Percentiles rank a stretch among this genome's conserved stretches.
phyloP scores from a whole-genome alignment of 2,888 invertebrate genomes.

The Monoplex corrugatus region DNA sequence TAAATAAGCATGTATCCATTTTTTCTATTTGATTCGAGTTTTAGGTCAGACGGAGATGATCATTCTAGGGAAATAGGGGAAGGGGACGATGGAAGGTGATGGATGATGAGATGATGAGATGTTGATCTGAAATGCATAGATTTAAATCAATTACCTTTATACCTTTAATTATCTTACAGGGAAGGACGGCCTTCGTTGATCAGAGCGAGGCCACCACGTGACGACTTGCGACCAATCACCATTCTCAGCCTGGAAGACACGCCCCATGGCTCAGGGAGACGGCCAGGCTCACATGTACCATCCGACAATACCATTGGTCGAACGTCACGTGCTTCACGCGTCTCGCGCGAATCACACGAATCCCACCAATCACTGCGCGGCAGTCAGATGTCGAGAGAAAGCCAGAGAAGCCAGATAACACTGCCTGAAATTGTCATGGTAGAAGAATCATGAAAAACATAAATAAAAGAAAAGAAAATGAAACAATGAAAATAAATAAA shows the following conservation, averaged over 20 bases:
- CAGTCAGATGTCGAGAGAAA: constrained; percentile 58
- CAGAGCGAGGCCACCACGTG: constrained; percentile 55
- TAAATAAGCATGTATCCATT: no score
- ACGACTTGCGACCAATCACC: constrained; percentile 62
- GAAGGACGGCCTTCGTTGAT: constrained; percentile 71
- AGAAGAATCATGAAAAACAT: neutral
- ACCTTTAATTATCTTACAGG: constrained; percentile 65
- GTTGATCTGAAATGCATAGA: no score
- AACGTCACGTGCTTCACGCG: constrained; percentile 62
- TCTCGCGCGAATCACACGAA: constrained; percentile 53
- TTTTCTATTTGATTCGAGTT: no score
- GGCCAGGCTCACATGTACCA: constrained; percentile 62
- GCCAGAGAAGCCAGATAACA: constrained; percentile 47
- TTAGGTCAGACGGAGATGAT: no score
- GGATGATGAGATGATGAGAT: no score
- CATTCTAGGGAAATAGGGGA: no score
- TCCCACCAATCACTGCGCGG: constrained; percentile 43
- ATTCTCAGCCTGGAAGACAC: constrained; percentile 66
- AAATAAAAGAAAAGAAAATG: neutral
- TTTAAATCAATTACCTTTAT: no score
- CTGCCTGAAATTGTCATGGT: constrained; percentile 27
- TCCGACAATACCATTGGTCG: constrained; percentile 55
- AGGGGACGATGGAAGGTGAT: no score
- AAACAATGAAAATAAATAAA: no score
- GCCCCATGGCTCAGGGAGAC: constrained; percentile 59